Base-by-base conservation (phyloP, 2,888 invertebrate species). In the Diplolepis rosae region DNA sequence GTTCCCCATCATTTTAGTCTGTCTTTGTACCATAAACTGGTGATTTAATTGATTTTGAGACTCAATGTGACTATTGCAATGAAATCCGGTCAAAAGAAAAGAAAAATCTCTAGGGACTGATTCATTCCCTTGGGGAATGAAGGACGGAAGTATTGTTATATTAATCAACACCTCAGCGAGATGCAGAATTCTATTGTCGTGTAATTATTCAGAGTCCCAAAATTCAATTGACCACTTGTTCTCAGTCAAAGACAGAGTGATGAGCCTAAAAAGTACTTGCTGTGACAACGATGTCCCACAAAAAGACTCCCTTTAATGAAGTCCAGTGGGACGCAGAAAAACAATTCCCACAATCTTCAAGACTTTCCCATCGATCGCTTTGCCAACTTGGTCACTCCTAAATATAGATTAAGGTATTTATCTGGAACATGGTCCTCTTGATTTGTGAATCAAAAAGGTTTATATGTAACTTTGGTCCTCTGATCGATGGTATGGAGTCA, bases 261-360 rank as follows among this genome's bases (percentile, higher is more conserved):
- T 78, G 73, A 77, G 80, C 78, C 73, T 75, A 80, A 82, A 82
- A 85, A 83, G 83, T 85, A 85, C 82, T 81, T 81, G 86, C 85
- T 83, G 83, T 84, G 82, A 84, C 80, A 82, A 85, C 83, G 82
- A 78, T 85, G 82, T 84, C 80, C 83, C 82, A 79, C 78, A 77
- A 69, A 76, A 79, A 81, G 78, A 72, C 72, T 71, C 51, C 72
- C 67, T 74, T 45, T 68, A 67, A 70, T 27, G 68, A 66, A 69
- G 75, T 69, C 82, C 79, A 75, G 77, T 75, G 83, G 81, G 80
- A 84, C 86, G 85, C 86, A 86, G 87, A 87, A 87, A 87, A 87
- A 87, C 86, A 87, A 87, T 86, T 87, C 85, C 85, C 85, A 87
- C 87, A 86, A 85, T 86, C 82, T 83, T 82, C 83, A 84, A 85